Conservation (phyloP, 2,888 invertebrate species). For the Caenorhabditis uteleia region DNA sequence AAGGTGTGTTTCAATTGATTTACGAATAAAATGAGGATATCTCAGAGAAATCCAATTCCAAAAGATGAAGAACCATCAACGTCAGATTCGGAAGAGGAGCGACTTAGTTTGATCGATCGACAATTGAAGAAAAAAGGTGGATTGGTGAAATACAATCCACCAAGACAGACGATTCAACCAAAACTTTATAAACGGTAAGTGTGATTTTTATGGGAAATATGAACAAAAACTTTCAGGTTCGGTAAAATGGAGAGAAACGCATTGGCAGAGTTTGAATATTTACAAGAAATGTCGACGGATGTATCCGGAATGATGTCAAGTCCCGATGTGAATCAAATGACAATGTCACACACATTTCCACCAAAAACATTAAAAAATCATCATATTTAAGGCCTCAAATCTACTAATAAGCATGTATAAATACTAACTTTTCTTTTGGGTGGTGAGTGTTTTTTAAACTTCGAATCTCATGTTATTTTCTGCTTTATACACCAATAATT, state of each 20-base stretch:
- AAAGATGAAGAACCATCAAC: constrained; percentile 9
- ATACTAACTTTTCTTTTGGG: too few species aligned
- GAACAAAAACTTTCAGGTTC: constrained; percentile 25
- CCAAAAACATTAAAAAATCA: not conserved
- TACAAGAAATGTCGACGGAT: constrained; percentile 56
- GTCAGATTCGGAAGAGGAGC: constrained; percentile 37
- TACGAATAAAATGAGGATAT: not conserved
- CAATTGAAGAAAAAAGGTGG: constrained; percentile 41
- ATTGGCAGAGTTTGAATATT: constrained; percentile 52
- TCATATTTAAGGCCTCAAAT: not conserved
- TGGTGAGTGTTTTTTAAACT: too few species aligned
- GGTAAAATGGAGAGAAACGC: constrained; percentile 48
- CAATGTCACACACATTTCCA: not conserved
- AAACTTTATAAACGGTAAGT: constrained; percentile 37
- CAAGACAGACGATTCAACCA: constrained; percentile 30
- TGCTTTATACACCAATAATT: too few species aligned
- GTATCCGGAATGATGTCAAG: constrained; percentile 50
- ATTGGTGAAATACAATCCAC: constrained; percentile 43
- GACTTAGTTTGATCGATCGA: constrained; percentile 27
- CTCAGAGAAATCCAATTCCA: constrained; percentile 19
- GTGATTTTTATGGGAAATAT: not conserved
- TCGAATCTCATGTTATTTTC: too few species aligned
- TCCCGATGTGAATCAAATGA: constrained; percentile 42
- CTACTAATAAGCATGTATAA: not conserved
- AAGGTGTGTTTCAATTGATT: constrained; percentile 6